These are phyloP conservation scores for Campylorhamphus procurvoides DNA, from an alignment of 2,113 vertebrate species.

Conservation along the genomic window DNA sequence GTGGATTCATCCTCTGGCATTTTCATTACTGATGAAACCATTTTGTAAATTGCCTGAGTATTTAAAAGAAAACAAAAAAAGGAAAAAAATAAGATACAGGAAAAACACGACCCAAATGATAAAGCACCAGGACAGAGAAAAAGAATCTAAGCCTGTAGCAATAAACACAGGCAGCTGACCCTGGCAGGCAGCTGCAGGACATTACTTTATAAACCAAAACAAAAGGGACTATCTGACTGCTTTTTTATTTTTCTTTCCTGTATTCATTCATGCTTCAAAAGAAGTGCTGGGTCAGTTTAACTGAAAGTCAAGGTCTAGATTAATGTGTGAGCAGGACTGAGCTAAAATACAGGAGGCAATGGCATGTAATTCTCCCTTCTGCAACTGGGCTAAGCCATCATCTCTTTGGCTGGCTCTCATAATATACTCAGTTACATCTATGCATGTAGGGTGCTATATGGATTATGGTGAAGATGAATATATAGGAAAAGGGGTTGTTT, in stretches of 20 bases:
- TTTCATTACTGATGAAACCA: conserved; percentile 87
- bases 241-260: neutral
- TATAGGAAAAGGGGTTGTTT: neutral
- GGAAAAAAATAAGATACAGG: neutral
- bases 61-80: neutral
- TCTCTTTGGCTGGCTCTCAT: neutral
- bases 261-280: neutral
- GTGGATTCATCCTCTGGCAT: conserved; percentile 86
- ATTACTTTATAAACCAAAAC: conserved; percentile 18
- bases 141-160: neutral
- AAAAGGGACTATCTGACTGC: neutral
- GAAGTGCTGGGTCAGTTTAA: neutral
- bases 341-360: neutral
- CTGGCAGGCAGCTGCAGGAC: neutral
- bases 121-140: neutral
- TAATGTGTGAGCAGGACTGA: neutral
- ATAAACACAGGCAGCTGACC: conserved; percentile 1
- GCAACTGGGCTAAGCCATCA: neutral
- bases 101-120: neutral
- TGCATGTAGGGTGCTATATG: neutral
- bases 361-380: neutral
- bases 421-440: accelerated
- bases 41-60: conserved; percentile 84
- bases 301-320: neutral
- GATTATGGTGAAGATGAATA: neutral